These are phyloP conservation scores for Austrolebias charrua DNA, from an alignment of 2,797 vertebrate genomes.

Conservation along the genomic window DNA sequence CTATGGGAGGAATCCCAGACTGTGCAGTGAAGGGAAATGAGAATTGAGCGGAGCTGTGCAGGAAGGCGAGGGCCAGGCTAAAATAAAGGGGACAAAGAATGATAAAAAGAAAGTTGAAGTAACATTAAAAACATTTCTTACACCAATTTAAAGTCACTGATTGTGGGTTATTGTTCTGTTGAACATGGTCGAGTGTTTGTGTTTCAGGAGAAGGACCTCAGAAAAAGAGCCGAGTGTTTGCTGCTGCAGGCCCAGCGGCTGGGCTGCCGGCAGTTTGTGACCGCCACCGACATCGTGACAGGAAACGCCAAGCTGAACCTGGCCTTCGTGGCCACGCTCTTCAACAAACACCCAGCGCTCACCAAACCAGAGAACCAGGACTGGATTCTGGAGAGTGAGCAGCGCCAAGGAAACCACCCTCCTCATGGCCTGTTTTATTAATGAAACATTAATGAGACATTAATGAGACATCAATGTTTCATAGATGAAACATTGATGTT, in stretches of 20 bases:
- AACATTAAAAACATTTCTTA: background rate
- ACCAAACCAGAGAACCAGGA: constrained; percentile 94
- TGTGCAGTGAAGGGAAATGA: too few species aligned
- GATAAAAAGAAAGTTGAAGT: too few species aligned
- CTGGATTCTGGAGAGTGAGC: constrained; percentile 86
- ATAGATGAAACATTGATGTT: too few species aligned
- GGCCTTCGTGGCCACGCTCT: constrained; percentile 95
- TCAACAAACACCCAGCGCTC: constrained; percentile 96
- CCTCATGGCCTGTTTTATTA: too few species aligned
- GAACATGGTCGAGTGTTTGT: constrained; percentile 7
- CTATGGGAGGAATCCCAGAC: too few species aligned
- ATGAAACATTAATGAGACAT: too few species aligned
- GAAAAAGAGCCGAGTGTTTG: constrained; percentile 88
- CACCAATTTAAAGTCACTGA: background rate
- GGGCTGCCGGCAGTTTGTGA: constrained; percentile 93
- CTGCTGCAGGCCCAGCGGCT: constrained; percentile 89
- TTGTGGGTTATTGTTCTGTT: background rate
- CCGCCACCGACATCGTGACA: constrained; percentile 86
- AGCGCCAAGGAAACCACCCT: too few species aligned
- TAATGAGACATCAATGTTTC: too few species aligned
- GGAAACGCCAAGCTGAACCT: constrained; percentile 95
- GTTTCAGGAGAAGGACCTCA: constrained; percentile 88
- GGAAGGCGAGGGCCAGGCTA: too few species aligned
- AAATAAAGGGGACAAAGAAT: too few species aligned
- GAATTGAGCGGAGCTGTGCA: too few species aligned